These are phyloP conservation scores for Anagrus nilaparvatae DNA, from an alignment of 1,140 invertebrate genomes.

Conservation along the genomic window DNA sequence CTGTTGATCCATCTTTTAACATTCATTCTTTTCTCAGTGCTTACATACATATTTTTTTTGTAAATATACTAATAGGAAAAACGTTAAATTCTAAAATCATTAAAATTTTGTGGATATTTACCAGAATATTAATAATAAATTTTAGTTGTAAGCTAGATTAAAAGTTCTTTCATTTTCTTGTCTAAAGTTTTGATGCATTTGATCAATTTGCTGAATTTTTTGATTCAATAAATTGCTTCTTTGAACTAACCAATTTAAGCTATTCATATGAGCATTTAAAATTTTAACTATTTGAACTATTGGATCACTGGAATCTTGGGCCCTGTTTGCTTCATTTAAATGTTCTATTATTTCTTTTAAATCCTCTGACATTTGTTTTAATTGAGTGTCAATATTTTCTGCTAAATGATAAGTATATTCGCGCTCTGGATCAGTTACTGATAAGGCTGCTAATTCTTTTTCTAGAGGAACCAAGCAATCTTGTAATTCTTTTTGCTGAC, in stretches of 20 bases:
- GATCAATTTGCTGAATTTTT: conserved; percentile 72
- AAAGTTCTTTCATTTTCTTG: conserved; percentile 64
- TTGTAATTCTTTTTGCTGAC: conserved; percentile 87
- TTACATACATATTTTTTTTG: neutral
- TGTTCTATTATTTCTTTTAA: conserved; percentile 92
- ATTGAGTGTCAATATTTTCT: conserved; percentile 83
- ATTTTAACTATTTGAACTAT: conserved; percentile 87
- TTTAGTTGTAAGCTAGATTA: conserved; percentile 44
- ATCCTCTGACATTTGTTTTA: conserved; percentile 90
- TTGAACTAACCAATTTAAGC: conserved; percentile 84
- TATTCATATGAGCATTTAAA: conserved; percentile 93
- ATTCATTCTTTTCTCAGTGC: neutral
- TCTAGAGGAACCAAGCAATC: conserved; percentile 78
- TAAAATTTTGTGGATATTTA: no score
- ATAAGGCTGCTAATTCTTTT: conserved; percentile 60
- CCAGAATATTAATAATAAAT: no score
- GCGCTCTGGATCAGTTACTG: conserved; percentile 73
- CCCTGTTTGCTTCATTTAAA: conserved; percentile 77
- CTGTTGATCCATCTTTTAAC: no score
- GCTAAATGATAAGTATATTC: conserved; percentile 78
- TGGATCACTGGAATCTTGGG: conserved; percentile 76
- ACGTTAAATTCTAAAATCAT: neutral
- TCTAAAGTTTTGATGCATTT: conserved; percentile 67
- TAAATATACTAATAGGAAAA: conserved; percentile 1
- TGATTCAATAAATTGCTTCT: conserved; percentile 62